Base-by-base conservation (phyloP, 2,113 vertebrate species). In the Calyptomena viridis region DNA sequence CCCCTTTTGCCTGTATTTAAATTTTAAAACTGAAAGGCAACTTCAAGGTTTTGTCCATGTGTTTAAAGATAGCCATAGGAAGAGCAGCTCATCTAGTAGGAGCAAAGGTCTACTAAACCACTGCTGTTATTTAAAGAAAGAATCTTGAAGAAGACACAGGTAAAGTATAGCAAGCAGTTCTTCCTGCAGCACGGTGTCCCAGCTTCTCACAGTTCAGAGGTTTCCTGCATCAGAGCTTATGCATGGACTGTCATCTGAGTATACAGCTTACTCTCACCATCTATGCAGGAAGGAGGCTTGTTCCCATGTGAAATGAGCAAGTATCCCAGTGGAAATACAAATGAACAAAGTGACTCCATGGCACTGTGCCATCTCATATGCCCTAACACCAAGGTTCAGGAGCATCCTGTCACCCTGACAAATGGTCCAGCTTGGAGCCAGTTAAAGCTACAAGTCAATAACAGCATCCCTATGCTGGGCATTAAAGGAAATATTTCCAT, bases 311-410 rank as follows among this genome's bases (percentile, higher is more conserved):
- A 66, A 88, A 71, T 47, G 62, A 66, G 31, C n/a, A 71, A 27
- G 23, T 56, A 71, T 18, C 17, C 39, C 55, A 24, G 20, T 33
- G 23, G 50, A 74, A 78, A 46, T 5, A 35, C 14, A 18, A 46
- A 44, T 5, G 33, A 56, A 50, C 27, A 35, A 64, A 82, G 50
- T 0, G 0, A 22, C 28, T 55, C 35, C 23, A 18, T 49, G 58
- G 18, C 14, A 62, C 42, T 25, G 20, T 1, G 1, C 22, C 2
- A 11, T 31, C 69, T 49, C 40, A 22, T 10, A 4, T 9, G 35
- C 10, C 25, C 19, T 1, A 0, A 15, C 31, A n/a, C 6, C 0
- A 12, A 66, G 33, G 40, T 49, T 42, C 1, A 0, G 12, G 9
- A 89, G 37, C 21, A 4, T n/a, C 76, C 80, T 88, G 35, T 12